These are phyloP conservation scores for Diarsia brunnea DNA, from an alignment of 2,888 invertebrate species.

Conservation along the genomic window DNA sequence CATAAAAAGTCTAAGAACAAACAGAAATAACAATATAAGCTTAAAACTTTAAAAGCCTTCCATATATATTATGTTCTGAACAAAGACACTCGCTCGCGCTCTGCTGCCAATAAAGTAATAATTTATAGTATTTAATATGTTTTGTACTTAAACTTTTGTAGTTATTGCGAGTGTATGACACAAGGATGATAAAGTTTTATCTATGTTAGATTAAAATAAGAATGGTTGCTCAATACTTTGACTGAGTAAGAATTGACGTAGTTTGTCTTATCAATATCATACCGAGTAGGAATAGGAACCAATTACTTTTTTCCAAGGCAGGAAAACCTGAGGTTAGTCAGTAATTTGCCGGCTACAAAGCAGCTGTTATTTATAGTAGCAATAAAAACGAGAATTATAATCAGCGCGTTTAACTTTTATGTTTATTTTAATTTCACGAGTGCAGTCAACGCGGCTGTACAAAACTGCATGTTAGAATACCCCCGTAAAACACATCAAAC, in stretches of 20 bases:
- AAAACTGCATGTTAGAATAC: conserved; percentile 67
- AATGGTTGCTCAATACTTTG: conserved; percentile 40
- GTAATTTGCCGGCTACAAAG: conserved; percentile 13
- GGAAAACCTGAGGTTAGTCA: conserved; percentile 14
- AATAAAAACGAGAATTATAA: conserved; percentile 40
- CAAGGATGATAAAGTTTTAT: conserved; percentile 55
- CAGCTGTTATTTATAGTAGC: conserved; percentile 36
- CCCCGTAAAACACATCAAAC: conserved; percentile 85
- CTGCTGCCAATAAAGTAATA: conserved; percentile 50
- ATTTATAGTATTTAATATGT: conserved; percentile 56
- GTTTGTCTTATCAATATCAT: conserved; percentile 5
- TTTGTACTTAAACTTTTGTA: conserved; percentile 55
- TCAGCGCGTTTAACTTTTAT: conserved; percentile 47
- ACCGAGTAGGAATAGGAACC: background rate
- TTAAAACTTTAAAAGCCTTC: conserved; percentile 58
- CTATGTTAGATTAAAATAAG: conserved; percentile 54
- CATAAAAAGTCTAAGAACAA: conserved; percentile 69
- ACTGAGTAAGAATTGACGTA: conserved; percentile 18
- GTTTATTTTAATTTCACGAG: conserved; percentile 49
- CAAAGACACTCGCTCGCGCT: conserved; percentile 53
- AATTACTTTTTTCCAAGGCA: conserved; percentile 24
- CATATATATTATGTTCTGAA: conserved; percentile 47
- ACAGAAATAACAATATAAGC: conserved; percentile 59
- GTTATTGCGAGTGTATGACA: conserved; percentile 37
- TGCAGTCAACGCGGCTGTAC: conserved; percentile 49